These are phyloP conservation scores for Calvadosia cruxmelitensis DNA, from an alignment of 30 jellyfish, hydroid and myxozoan species.

Conservation along the genomic window DNA sequence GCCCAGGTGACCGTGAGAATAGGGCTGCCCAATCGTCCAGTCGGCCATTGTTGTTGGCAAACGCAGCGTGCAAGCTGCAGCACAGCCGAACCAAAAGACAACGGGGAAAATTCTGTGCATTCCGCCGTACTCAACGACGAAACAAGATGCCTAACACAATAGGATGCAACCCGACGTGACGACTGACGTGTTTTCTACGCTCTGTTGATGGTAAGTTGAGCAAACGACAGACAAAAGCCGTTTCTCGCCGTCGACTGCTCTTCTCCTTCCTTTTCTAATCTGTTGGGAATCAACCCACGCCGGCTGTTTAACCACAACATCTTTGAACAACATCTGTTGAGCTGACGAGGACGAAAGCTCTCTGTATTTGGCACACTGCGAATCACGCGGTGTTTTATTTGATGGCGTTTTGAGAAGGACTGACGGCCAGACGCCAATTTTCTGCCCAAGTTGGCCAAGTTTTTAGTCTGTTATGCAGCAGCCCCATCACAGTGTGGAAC, in stretches of 20 bases:
- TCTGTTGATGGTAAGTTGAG: not conserved
- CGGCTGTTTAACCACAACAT: not conserved
- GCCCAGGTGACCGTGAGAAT: no score
- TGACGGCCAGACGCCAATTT: no score
- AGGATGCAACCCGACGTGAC: not conserved
- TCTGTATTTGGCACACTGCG: not conserved
- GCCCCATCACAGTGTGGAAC: not conserved
- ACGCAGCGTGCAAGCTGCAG: no score
- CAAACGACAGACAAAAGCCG: not conserved
- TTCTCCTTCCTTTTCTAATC: not conserved
- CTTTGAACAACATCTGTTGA: not conserved
- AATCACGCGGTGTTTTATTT: no score
- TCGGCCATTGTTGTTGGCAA: no score
- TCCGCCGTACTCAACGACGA: not conserved
- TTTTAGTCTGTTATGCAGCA: not conserved
- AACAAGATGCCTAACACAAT: not conserved
- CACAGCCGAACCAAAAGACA: no score
- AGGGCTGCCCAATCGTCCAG: no score
- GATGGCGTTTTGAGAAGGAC: no score
- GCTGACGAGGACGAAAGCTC: not conserved
- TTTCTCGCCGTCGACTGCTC: constrained; percentile 2
- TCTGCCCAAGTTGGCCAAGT: no score
- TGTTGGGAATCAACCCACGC: not conserved
- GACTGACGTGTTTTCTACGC: not conserved
- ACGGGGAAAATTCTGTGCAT: constrained; percentile 1